A percentile compares a stretch with the other conserved stretches of the same genome.
phyloP scores from a whole-genome alignment of 2,888 invertebrate species.

The Eremobia ochroleuca region DNA sequence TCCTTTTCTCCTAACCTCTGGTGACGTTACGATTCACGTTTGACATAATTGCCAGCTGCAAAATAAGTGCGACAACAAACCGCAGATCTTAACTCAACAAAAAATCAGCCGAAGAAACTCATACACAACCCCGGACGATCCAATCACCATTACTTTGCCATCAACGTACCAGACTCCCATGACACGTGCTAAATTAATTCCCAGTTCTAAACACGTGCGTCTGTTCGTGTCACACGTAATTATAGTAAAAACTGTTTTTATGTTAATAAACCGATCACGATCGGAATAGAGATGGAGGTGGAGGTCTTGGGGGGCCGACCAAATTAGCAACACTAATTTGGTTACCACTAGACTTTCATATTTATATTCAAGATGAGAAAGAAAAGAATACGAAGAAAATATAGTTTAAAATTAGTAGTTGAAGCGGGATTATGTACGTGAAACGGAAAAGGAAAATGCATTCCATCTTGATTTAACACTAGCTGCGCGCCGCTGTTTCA shows the following conservation, averaged over 20 bases:
- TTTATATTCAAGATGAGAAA: too few relatives aligned
- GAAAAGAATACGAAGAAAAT: background rate
- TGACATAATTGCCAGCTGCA: too few relatives aligned
- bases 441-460: background rate
- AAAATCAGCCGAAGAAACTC: constrained; percentile 1
- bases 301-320: background rate
- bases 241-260: constrained; percentile 58
- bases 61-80: too few relatives aligned
- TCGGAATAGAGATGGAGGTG: constrained; percentile 21
- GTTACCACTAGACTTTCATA: background rate
- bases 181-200: constrained; percentile 62
- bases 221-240: constrained; percentile 53
- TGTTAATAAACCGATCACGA: constrained; percentile 29
- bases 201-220: constrained; percentile 59
- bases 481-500: too few relatives aligned
- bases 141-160: constrained; percentile 54
- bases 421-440: background rate
- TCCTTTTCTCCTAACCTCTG: too few relatives aligned
- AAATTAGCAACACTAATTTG: constrained; percentile 2
- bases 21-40: too few relatives aligned
- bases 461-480: background rate
- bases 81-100: background rate
- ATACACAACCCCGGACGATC: constrained; percentile 18
- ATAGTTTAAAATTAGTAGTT: background rate
- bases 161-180: constrained; percentile 48